Evolutionary conservation across 2,113 vertebrate species (phyloP).

Genomic region (Tetraodon nigroviridis): DNA sequence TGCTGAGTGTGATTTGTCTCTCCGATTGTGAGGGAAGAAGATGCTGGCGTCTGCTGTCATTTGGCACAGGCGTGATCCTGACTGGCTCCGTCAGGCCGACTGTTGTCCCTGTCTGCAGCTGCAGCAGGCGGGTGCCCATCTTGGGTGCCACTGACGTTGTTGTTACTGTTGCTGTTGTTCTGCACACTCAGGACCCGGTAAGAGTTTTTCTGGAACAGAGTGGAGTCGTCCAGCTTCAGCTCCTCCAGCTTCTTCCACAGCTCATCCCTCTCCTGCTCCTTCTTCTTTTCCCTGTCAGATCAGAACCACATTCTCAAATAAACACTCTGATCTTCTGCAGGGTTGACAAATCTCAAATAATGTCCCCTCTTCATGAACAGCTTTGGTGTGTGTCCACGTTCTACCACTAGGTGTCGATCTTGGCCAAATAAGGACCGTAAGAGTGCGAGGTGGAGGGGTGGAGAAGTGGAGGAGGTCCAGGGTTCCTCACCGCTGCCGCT

Average conservation of each 20-base stretch:
- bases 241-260: constrained; percentile 92
- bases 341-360: too few species aligned
- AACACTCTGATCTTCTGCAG: not conserved
- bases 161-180: constrained; percentile 71
- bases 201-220: constrained; percentile 81
- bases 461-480: not conserved
- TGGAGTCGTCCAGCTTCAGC: constrained; percentile 76
- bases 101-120: constrained; percentile 5
- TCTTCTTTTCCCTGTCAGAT: constrained; percentile 89
- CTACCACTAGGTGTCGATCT: too few species aligned
- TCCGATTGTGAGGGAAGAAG: constrained; percentile 56
- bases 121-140: constrained; percentile 21
- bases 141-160: constrained; percentile 21
- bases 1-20: constrained; percentile 79
- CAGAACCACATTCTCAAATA: not conserved
- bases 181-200: constrained; percentile 73
- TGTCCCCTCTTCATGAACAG: too few species aligned
- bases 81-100: constrained; percentile 18
- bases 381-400: too few species aligned
- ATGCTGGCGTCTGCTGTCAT: constrained; percentile 56
- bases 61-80: constrained; percentile 72
- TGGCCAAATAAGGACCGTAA: not conserved
- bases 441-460: not conserved
- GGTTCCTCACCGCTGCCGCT: constrained; percentile 83
- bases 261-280: constrained; percentile 94